Conservation (phyloP, 2,113 vertebrate species). For the Glaucomys volans region DNA sequence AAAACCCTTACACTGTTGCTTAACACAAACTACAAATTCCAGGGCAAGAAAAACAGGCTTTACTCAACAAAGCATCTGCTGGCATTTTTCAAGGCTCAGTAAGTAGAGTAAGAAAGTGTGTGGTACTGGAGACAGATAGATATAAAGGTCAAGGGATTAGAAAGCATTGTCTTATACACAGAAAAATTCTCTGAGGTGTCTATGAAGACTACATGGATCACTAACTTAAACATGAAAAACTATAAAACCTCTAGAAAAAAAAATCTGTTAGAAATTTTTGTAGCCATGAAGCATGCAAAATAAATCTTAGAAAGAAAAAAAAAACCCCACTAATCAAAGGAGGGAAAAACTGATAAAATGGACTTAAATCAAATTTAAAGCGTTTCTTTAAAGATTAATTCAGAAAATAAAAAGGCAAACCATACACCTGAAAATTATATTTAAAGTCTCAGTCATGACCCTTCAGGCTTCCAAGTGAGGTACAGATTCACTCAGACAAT, state of each 20-base stretch:
- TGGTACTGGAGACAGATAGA: neutral
- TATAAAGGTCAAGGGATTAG: neutral
- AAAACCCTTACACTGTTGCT: neutral
- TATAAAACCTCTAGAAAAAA: neutral
- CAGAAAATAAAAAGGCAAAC: neutral
- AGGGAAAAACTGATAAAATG: neutral
- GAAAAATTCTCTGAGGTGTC: neutral
- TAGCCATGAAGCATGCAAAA: neutral
- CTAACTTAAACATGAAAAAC: neutral
- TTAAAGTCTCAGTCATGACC: neutral
- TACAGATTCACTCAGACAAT: neutral
- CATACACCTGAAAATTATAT: neutral
- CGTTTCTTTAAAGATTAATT: neutral
- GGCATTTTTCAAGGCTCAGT: neutral
- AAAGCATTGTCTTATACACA: neutral
- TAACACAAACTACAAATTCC: constrained; percentile 14
- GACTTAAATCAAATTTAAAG: neutral
- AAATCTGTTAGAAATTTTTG: neutral
- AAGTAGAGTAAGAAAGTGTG: neutral
- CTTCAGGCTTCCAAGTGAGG: neutral
- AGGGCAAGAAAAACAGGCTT: neutral
- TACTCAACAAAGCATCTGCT: neutral
- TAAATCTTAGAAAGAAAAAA: neutral
- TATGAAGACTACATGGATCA: neutral
- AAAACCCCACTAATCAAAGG: neutral